Base-by-base conservation (phyloP, 1,140 invertebrate genomes). In the Drosophila quadrilineata region DNA sequence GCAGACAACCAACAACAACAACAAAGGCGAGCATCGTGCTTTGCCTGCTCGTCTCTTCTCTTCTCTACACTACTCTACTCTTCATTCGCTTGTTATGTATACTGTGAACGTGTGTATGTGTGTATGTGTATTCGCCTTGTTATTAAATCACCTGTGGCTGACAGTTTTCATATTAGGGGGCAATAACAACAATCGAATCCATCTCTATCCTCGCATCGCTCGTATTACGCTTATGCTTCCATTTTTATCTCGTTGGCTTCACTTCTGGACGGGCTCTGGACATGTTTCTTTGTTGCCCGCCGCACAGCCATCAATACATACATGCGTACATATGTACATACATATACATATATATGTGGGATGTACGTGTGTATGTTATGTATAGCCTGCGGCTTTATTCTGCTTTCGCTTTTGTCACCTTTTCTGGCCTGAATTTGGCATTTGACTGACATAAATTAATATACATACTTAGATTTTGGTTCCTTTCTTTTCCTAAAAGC, bases 101-200 rank as follows among this genome's bases (percentile, higher is more conserved):
- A 24, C 28, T 60, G 40, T 45, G 49, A 59, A 48, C 57, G 43
- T 67, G 31, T 43, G 43, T 73, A 54, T 63, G 70, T 69, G 50
- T 65, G 36, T 70, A 22, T 54, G 66, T 43, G 54, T 65, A 45
- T 36, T 49, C 33, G 53, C 48, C 56, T 68, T 56, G 49, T 69
- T 68, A 77, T 84, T 77, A 70, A 74, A 63, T 84, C 69, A 85
- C 77, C 79, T 84, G 77, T 84, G 70, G 77, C 73, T 69, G 77
- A 73, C 79, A 84, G 69, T 84, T 77, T 76, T 76, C 69, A 84
- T 73, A 77, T 70, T 65, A 59, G 38, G 45, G 57, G 24, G 48
- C 41, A 70, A 52, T 43, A 52, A 67, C 75, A 79, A 79, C 64
- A 68, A 65, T 65, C 52, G 40, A 65, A 65, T 49, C 46, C 52